Evolutionary conservation across 2,797 vertebrate species (phyloP).

Genomic region (Heteromormyrus szaboi): DNA sequence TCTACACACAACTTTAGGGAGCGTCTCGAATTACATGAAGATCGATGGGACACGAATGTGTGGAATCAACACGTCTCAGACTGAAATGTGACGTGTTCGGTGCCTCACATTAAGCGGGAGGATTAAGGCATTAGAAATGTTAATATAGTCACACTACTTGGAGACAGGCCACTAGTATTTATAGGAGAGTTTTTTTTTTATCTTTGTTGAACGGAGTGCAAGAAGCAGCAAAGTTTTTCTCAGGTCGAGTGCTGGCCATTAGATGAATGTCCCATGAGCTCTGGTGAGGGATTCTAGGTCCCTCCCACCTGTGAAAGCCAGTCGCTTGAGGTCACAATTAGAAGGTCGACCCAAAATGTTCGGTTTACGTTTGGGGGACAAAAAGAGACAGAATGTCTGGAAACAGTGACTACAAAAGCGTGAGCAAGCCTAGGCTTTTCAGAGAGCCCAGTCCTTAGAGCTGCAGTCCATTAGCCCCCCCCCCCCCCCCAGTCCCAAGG

Average conservation of each 20-base stretch:
- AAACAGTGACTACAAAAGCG: background rate
- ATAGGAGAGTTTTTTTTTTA: background rate
- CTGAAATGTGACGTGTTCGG: background rate
- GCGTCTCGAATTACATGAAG: background rate
- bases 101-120: background rate
- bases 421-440: background rate
- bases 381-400: background rate
- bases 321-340: conserved; percentile 49
- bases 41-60: background rate
- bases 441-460: background rate
- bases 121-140: conserved; percentile 2
- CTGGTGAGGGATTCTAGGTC: background rate
- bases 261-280: background rate
- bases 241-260: background rate
- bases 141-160: background rate
- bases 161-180: background rate
- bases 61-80: background rate
- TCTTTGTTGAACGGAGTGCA: background rate
- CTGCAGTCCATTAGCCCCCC: conserved; percentile 17
- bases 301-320: conserved; percentile 20
- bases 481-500: background rate
- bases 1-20: background rate
- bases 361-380: background rate
- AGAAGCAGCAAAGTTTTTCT: background rate
- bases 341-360: conserved; percentile 36